A percentile compares a stretch with the other conserved stretches of the same genome.
Evolutionary conservation across 2,888 invertebrate genomes (phyloP).

Genomic region (Lasioglossum morio): DNA sequence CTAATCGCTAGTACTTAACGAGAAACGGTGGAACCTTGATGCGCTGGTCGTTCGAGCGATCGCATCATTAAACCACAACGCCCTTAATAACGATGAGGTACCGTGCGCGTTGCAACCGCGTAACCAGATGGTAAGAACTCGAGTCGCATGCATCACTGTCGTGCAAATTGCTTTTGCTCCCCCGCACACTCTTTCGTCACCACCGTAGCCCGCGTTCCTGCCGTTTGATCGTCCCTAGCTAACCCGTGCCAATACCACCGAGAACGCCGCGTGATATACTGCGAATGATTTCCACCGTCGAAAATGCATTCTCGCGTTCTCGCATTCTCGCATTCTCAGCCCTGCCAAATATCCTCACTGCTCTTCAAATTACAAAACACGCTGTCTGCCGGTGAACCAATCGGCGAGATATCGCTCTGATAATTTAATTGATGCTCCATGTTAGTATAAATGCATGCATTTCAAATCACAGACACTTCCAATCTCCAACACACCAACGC

Average conservation of each 20-base stretch:
- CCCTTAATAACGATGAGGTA: constrained; percentile 69
- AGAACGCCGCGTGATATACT: not conserved
- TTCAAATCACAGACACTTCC: not conserved
- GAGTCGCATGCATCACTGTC: constrained; percentile 70
- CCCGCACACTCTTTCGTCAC: constrained; percentile 24
- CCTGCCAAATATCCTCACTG: not conserved
- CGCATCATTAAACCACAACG: constrained; percentile 73
- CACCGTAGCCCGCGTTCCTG: constrained; percentile 22
- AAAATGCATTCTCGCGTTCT: constrained; percentile 9
- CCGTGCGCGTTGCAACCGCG: constrained; percentile 52
- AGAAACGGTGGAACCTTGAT: constrained; percentile 44
- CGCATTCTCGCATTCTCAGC: not conserved
- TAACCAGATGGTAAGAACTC: constrained; percentile 69
- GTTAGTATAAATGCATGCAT: constrained; percentile 14
- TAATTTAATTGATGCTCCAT: not conserved
- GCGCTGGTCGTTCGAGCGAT: constrained; percentile 39
- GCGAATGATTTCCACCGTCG: constrained; percentile 10
- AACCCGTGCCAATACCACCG: constrained; percentile 22
- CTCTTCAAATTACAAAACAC: not conserved
- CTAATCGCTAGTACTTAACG: constrained; percentile 57
- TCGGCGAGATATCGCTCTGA: not conserved
- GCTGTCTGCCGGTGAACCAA: not conserved
- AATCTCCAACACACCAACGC: not conserved
- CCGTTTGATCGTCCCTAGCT: constrained; percentile 41
- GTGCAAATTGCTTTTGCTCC: constrained; percentile 67